Base-by-base conservation (phyloP, 2,797 vertebrate species). In the Epinephelus coioides region DNA sequence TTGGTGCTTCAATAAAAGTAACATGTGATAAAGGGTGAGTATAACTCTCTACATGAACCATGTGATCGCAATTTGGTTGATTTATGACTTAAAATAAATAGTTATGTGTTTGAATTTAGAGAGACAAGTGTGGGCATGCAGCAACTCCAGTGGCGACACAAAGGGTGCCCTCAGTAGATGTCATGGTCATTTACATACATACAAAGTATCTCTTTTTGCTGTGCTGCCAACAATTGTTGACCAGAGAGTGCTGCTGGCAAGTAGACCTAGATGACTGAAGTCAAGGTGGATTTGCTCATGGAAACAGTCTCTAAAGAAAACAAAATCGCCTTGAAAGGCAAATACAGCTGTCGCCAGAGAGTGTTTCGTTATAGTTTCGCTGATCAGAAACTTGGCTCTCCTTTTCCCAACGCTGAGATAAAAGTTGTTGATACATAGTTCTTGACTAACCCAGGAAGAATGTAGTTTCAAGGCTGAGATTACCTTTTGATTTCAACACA, bases 21-120 rank as follows among this genome's bases (percentile, higher is more conserved):
- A 0, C 0, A 5, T 96, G 95, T 84, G 82, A 94, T 0, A 70
- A 40, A 83, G 95, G 95, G 95, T 95, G 82, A 94, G 95, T 90
- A 34, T 30, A 2, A 57, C 47, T 30, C 1, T 21, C 51, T 2
- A 2, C 3, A 15, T 38, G 1, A 64, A 60, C 12, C 11, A 55
- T 70, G 13, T 47, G 2, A 51, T 47, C 17, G 2, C 40, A 55
- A 2, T 64, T 7, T 56, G 18, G n/a, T 46, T 65, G 40, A 73
- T 49, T 53, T 44, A 15, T 3, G 7, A 47, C 2, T 64, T 8
- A 64, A 51, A 62, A 43, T 43, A 25, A 19, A 30, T 23, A 15
- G 3, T 17, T 34, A 5, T 57, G 15, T 55, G 11, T 43, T 19
- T 27, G 27, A 30, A 46, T 59, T 27, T 18, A 17, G 44, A 54